Evolutionary conservation across 2,888 invertebrate genomes (phyloP), one percentile per base, ranked within the genome.

Genomic region (Cosmia pyralina): DNA sequence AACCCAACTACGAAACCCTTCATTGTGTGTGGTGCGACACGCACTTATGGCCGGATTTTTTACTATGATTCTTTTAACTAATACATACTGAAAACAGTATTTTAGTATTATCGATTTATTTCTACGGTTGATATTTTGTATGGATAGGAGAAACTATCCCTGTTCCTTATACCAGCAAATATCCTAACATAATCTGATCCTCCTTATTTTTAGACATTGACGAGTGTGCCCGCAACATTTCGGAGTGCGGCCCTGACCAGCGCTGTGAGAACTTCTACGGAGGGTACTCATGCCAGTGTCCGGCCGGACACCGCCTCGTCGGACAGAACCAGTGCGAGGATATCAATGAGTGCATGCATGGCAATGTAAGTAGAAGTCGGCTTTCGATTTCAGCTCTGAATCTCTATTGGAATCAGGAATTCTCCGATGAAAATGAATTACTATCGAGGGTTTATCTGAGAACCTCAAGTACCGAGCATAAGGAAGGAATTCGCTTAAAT

Each of bases 201-300:
- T 52, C 6, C 10, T 17, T 52, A 38, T 52, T 38, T 38, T 64
- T 87, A 98, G 99, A 99, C 91, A 97, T 99, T 59, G 98, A 99
- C 92, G 99, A 99, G 90, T 99, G 99, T 88, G 96, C 97, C 0
- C 95, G 97, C 41, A 97, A 97, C 28, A 96, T 96, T 0, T 98
- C 98, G 75, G 97, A 97, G 77, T 99, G 99, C 88, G 97, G 97
- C 0, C 94, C 96, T 0, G 97, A 97, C 75, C 98, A 99, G 94
- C 97, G 97, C 17, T 99, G 99, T 88, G 97, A 97, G 84, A 99
- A 99, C 94, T 97, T 98, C 72, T 97, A 97, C 69, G 99, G 99
- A 3, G 98, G 98, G 0, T 98, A 98, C 91, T 96, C 97, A 0
- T 98, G 98, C 87, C 97, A 97, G 72, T 98, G 98, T 88, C 98